Percentiles rank a stretch among this genome's conserved stretches.
Conservation (phyloP, 2,113 vertebrate genomes). For the Patagioenas fasciata region DNA sequence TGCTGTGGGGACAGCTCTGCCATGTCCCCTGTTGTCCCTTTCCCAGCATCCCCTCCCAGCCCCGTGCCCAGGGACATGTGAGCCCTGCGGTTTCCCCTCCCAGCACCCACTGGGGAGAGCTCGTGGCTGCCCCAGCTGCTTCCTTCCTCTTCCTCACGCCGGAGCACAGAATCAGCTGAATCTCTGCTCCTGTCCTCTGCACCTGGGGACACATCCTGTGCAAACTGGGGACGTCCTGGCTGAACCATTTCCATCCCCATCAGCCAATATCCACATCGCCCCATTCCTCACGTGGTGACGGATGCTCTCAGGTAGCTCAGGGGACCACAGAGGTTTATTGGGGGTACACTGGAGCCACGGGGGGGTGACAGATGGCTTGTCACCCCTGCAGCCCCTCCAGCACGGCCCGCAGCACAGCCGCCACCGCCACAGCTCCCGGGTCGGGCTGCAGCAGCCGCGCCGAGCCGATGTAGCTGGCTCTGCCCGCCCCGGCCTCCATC, state of each 20-base stretch:
- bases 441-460: slow-evolving; percentile 83
- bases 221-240: too few relatives aligned
- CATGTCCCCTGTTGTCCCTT: accelerated
- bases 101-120: neutral
- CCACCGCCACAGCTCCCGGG: slow-evolving; percentile 85
- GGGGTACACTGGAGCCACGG: neutral
- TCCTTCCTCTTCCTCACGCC: neutral
- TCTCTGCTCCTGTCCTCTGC: too few relatives aligned
- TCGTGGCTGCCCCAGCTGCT: neutral
- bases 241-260: too few relatives aligned
- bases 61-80: neutral
- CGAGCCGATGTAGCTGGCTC: slow-evolving; percentile 90
- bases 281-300: accelerated
- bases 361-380: neutral
- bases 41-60: neutral
- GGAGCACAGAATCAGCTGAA: neutral
- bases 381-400: slow-evolving; percentile 72
- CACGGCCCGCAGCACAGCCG: slow-evolving; percentile 80
- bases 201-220: accelerated
- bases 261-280: too few relatives aligned
- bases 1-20: neutral
- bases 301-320: neutral
- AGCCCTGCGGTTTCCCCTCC: neutral
- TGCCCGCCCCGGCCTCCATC: slow-evolving; percentile 87
- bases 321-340: neutral